These are phyloP conservation scores for Delphinapterus leucas DNA, from an alignment of 2,113 vertebrate genomes.

Conservation along the genomic window DNA sequence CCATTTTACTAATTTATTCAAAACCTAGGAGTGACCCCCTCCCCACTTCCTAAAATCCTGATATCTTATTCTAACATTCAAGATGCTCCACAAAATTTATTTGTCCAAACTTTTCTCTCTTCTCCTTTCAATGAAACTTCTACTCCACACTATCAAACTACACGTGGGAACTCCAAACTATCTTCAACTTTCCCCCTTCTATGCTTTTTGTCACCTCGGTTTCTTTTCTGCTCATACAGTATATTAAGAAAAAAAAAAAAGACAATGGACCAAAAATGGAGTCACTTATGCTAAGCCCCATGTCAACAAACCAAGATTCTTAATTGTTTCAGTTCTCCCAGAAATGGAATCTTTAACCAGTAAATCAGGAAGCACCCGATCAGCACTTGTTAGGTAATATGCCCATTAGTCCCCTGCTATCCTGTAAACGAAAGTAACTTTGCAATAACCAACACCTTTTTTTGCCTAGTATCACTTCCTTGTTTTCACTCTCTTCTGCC, in stretches of 20 bases:
- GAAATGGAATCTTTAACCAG: not conserved
- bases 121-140: not conserved
- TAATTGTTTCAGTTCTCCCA: not conserved
- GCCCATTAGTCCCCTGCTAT: not conserved
- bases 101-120: not conserved
- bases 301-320: not conserved
- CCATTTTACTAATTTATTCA: conserved; percentile 24
- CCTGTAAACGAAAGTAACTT: not conserved
- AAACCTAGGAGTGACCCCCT: not conserved
- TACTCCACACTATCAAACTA: not conserved
- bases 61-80: not conserved
- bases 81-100: not conserved
- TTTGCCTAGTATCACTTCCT: not conserved
- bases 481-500: not conserved
- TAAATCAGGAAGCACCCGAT: not conserved
- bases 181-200: not conserved
- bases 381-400: not conserved
- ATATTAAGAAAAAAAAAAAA: not conserved
- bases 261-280: not conserved
- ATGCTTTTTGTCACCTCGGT: not conserved
- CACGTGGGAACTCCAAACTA: not conserved
- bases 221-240: not conserved
- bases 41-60: not conserved
- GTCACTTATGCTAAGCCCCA: not conserved
- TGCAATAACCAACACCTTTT: not conserved